These are phyloP conservation scores for Poeciliopsis presidionis DNA, from an alignment of 2,797 vertebrate genomes.

Conservation along the genomic window DNA sequence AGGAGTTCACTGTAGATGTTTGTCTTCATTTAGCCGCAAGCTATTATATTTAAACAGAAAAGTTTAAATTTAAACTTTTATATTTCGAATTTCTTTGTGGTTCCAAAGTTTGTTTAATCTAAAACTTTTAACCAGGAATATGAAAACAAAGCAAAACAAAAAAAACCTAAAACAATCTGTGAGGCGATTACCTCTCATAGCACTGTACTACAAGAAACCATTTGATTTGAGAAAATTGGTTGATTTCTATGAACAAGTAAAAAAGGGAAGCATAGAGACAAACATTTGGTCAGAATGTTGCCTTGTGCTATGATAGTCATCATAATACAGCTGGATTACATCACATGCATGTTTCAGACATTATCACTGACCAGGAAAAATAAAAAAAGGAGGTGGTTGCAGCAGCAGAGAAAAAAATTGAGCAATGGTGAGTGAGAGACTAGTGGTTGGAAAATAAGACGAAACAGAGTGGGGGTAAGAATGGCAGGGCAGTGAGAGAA, in stretches of 20 bases:
- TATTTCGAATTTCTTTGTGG: neutral
- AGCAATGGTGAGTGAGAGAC: constrained; percentile 33
- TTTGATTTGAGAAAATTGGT: neutral
- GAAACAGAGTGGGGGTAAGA: constrained; percentile 38
- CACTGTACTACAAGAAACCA: neutral
- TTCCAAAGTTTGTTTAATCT: neutral
- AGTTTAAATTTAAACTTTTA: too few species aligned
- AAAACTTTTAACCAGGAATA: neutral
- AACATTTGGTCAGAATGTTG: constrained; percentile 23
- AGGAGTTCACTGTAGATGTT: neutral
- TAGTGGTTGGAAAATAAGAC: constrained; percentile 34
- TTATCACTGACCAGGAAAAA: constrained; percentile 53
- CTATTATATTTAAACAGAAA: too few species aligned
- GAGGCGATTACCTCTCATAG: neutral
- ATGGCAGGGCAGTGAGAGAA: constrained; percentile 29
- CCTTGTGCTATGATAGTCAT: constrained; percentile 5
- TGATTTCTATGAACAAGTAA: constrained; percentile 20
- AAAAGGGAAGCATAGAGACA: constrained; percentile 13
- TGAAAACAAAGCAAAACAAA: neutral
- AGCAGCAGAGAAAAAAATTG: constrained; percentile 27
- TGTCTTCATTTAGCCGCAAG: neutral
- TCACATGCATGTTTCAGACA: constrained; percentile 74
- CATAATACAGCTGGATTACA: constrained; percentile 62
- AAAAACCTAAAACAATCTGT: neutral
- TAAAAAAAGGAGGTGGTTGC: constrained; percentile 31